phyloP scores from a whole-genome alignment of 2,888 invertebrate genomes.

The Seira sanloemensis region DNA sequence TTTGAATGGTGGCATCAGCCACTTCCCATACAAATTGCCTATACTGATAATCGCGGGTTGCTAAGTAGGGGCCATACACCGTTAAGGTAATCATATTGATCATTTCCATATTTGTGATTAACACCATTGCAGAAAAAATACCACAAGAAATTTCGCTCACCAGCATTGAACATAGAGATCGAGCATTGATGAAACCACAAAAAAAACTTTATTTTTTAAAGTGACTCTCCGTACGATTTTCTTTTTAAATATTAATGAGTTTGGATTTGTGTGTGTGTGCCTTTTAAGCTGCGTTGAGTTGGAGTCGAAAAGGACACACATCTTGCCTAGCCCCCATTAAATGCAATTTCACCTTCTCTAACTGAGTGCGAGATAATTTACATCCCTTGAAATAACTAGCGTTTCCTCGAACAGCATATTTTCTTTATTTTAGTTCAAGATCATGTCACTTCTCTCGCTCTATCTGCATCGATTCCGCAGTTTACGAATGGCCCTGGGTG shows the following conservation, averaged over 20 bases:
- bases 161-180: neutral
- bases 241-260: neutral
- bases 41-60: too few relatives aligned
- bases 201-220: neutral
- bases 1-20: too few relatives aligned
- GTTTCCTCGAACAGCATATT: constrained; percentile 34
- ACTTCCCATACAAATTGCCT: too few relatives aligned
- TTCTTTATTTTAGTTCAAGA: constrained; percentile 50
- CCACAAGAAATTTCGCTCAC: neutral
- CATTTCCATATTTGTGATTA: neutral
- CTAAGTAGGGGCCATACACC: neutral
- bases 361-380: neutral
- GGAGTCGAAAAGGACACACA: neutral
- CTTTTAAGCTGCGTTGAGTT: too few relatives aligned
- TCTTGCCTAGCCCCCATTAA: too few relatives aligned
- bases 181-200: neutral
- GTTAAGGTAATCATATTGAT: neutral
- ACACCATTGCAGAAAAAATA: neutral
- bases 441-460: constrained; percentile 29
- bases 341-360: neutral
- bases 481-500: neutral
- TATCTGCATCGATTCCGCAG: constrained; percentile 35
- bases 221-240: neutral
- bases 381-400: neutral
- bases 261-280: neutral